Base-by-base conservation (phyloP, 1,140 invertebrate genomes). In the Pseudomyrmex dendroicus region DNA sequence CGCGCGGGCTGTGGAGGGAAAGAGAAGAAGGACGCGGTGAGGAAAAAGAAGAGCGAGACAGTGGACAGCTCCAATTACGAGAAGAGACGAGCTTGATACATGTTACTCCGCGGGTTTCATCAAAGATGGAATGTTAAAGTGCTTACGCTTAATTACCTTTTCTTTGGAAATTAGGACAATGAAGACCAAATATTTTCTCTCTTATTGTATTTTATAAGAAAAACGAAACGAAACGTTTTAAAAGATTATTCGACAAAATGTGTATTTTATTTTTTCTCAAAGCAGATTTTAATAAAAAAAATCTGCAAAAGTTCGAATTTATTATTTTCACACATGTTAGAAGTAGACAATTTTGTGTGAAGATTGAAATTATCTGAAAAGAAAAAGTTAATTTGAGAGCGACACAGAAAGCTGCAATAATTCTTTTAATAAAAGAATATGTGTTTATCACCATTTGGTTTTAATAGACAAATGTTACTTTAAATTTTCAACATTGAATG, bases 41-140 rank as follows among this genome's bases (percentile, higher is more conserved):
- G 61, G 52, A 22, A 50, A 72, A 72, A 70, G 66, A 70, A 66
- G 12, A 72, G 59, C 35, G 35, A 5, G 22, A 17, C 68, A 73
- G 77, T 80, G 77, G 76, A 70, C 77, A 61, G 83, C 52, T 83
- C 70, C 84, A 85, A 85, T 85, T 83, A 85, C 20, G 46, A 64
- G 10, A 35, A 50, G 56, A 83, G 78, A 52, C 67, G 52, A n/a
- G 61, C 52, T 64, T 64, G 83, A 82, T 73, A 62, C 62, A 73
- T 22, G 48, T 66, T 63, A 70, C 57, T 63, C 44, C 46, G 70
- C 48, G 59, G 70, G 25, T 66, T 74, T 74, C 70, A 62, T 83
- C 80, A 85, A 74, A 44, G 83, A 74, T 63, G 35, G 46, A 82
- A 67, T 80, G 62, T 82, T 63, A 82, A 61, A 83, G 15, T 73